These are phyloP conservation scores for Malacoctenus gilli DNA, from an alignment of 2,797 vertebrate species.

Conservation along the genomic window DNA sequence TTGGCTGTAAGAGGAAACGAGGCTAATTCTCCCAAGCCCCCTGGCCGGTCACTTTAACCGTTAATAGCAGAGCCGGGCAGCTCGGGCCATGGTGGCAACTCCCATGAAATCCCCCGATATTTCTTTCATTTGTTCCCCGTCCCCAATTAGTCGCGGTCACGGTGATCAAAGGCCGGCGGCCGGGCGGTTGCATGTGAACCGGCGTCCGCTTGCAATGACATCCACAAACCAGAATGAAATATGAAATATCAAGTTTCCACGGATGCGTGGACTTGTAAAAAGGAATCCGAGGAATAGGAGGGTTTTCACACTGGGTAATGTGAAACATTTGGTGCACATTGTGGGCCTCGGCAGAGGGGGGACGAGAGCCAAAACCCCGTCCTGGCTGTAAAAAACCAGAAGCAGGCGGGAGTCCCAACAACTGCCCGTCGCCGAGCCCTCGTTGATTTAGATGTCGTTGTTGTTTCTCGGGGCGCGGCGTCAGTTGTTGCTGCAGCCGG, in stretches of 20 bases:
- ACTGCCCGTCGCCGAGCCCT: conserved; percentile 78
- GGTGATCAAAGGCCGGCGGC: conserved; percentile 94
- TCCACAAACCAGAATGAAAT: conserved; percentile 99
- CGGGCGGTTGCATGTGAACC: conserved; percentile 97
- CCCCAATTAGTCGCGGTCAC: conserved; percentile 95
- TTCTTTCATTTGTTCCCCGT: conserved; percentile 99
- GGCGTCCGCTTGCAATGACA: conserved; percentile 95
- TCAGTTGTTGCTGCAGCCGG: too few relatives aligned
- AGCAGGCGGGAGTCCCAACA: conserved; percentile 86
- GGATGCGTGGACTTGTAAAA: conserved; percentile 98
- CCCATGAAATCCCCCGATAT: conserved; percentile 99
- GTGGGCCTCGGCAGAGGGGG: conserved; percentile 85
- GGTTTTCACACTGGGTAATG: conserved; percentile 99
- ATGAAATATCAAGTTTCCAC: conserved; percentile 99
- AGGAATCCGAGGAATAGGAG: conserved; percentile 96
- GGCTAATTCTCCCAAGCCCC: conserved; percentile 77
- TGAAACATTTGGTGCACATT: conserved; percentile 99
- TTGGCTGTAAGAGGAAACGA: conserved; percentile 78
- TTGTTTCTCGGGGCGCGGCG: conserved; percentile 53
- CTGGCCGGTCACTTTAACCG: conserved; percentile 85
- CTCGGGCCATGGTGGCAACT: conserved; percentile 90
- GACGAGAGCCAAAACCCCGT: conserved; percentile 85
- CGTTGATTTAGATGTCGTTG: conserved; percentile 87
- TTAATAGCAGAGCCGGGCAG: conserved; percentile 86
- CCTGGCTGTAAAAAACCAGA: conserved; percentile 90